Percentiles rank a stretch among this genome's conserved stretches.
Evolutionary conservation across 2,888 invertebrate genomes (phyloP).

Genomic region (Aspidapion aeneum): DNA sequence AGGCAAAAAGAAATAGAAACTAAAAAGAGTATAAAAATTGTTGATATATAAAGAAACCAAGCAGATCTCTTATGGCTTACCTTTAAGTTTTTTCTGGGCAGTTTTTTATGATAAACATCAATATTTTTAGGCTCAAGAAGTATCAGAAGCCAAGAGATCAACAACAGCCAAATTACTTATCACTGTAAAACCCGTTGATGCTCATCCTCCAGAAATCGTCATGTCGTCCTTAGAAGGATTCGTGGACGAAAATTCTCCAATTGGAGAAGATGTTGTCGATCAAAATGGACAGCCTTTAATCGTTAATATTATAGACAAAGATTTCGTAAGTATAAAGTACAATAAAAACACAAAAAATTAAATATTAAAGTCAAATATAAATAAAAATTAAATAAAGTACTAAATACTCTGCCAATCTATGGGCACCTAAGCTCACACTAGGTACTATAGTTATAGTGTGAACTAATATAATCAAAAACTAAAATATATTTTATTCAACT

Average conservation of each 20-base stretch:
- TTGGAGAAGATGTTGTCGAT: slow-evolving; percentile 78
- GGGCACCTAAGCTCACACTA: too few relatives aligned
- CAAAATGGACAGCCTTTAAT: slow-evolving; percentile 61
- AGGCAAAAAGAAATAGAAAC: too few relatives aligned
- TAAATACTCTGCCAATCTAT: too few relatives aligned
- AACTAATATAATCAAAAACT: too few relatives aligned
- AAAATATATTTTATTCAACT: too few relatives aligned
- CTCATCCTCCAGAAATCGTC: slow-evolving; percentile 75
- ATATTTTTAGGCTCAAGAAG: slow-evolving; percentile 66
- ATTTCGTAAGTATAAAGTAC: slow-evolving; percentile 69
- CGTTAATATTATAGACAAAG: slow-evolving; percentile 77
- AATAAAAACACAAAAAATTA: too few relatives aligned
- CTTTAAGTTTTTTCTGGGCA: too few relatives aligned
- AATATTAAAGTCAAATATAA: neutral
- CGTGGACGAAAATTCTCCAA: slow-evolving; percentile 81
- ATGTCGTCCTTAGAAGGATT: slow-evolving; percentile 70
- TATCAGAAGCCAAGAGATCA: slow-evolving; percentile 71
- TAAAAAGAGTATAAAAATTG: too few relatives aligned
- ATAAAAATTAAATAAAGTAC: too few relatives aligned
- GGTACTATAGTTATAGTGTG: too few relatives aligned
- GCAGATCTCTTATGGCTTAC: too few relatives aligned
- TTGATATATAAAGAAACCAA: too few relatives aligned
- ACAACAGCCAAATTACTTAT: slow-evolving; percentile 80
- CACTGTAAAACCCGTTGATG: slow-evolving; percentile 81
- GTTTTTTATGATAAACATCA: neutral